A percentile compares a stretch with the other conserved stretches of the same genome.
Conservation (phyloP, 1,140 invertebrate genomes). For the Zaprionus ghesquierei region DNA sequence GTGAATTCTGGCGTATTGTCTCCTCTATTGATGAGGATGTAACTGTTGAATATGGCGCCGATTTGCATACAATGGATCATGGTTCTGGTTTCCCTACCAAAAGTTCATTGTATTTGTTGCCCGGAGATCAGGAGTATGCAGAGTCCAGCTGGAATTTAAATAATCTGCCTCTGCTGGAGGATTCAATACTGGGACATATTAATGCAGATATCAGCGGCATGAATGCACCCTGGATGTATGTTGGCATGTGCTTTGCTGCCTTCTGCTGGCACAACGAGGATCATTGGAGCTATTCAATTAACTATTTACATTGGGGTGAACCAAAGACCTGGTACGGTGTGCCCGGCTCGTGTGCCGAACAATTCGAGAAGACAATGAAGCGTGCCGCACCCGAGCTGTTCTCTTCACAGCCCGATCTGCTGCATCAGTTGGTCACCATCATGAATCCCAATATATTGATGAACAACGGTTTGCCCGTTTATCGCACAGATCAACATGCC, state of each 20-base stretch:
- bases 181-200: conserved; percentile 97
- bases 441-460: conserved; percentile 99
- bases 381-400: conserved; percentile 97
- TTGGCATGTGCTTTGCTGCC: conserved; percentile 99
- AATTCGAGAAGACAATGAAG: conserved; percentile 98
- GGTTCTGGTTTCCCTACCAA: conserved; percentile 99
- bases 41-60: conserved; percentile 99
- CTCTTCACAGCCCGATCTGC: conserved; percentile 95
- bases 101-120: conserved; percentile 89
- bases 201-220: conserved; percentile 98
- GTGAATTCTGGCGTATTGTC: conserved; percentile 99
- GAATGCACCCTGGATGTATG: conserved; percentile 98
- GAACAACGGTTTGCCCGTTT: conserved; percentile 89
- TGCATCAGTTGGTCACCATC: conserved; percentile 99
- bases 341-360: conserved; percentile 94
- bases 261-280: conserved; percentile 99
- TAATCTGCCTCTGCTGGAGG: conserved; percentile 95
- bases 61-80: conserved; percentile 98
- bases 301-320: conserved; percentile 98
- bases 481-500: conserved; percentile 96
- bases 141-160: conserved; percentile 99
- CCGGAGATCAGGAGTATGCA: conserved; percentile 94
- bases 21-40: conserved; percentile 98
- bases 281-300: conserved; percentile 99
- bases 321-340: conserved; percentile 98